These are phyloP conservation scores for Ranitomeya imitator DNA, from an alignment of 2,113 vertebrate genomes.

Conservation along the genomic window DNA sequence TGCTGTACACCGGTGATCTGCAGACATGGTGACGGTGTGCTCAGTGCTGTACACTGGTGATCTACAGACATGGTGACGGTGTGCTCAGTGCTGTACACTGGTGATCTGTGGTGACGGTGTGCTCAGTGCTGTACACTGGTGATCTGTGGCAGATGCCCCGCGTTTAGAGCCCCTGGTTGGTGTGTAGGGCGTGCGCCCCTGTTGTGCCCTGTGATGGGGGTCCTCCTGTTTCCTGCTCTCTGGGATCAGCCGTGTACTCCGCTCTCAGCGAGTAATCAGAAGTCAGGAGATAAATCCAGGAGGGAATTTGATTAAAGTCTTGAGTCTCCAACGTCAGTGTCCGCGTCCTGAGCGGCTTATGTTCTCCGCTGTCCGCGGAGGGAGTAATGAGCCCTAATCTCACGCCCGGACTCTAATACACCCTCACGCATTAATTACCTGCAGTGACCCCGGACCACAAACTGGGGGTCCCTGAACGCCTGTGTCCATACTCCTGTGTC, in stretches of 20 bases:
- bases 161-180: no score
- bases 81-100: no score
- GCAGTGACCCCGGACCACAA: not conserved
- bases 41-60: no score
- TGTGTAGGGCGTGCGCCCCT: no score
- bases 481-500: no score
- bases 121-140: no score
- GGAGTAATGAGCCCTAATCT: conserved; percentile 52
- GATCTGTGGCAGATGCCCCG: no score
- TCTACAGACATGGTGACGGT: no score
- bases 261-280: conserved; percentile 39
- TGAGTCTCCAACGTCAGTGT: conserved; percentile 45
- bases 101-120: no score
- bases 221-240: not conserved
- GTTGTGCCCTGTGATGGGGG: not conserved
- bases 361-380: conserved; percentile 28
- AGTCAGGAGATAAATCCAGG: conserved; percentile 44
- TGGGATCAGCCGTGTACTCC: not conserved
- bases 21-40: no score
- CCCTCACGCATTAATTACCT: not conserved
- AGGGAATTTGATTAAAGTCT: conserved; percentile 56
- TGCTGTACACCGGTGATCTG: not conserved
- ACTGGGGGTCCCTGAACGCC: no score
- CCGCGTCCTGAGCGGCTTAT: conserved; percentile 51
- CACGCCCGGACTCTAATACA: not conserved